Base-by-base conservation (phyloP, 2,797 vertebrate genomes). In the Cuniculus paca region DNA sequence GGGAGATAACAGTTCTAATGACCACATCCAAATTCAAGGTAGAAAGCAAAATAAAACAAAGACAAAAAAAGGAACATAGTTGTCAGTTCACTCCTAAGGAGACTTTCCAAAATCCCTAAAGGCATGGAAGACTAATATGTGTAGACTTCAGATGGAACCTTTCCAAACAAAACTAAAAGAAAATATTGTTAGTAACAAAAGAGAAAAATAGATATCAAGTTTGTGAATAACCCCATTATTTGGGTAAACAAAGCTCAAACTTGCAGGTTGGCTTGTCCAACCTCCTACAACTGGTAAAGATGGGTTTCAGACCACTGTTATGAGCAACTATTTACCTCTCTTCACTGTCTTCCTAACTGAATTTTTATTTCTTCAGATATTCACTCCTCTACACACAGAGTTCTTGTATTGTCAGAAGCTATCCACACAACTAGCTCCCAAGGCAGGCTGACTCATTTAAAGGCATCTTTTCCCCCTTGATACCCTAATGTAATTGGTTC, bases 181-280 rank as follows among this genome's bases (percentile, higher is more conserved):
- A 61, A 42, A 2, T 52, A 54, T 65, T 86, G 17, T 81, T 94
- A 58, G 26, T 94, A 84, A 95, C 6, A 54, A 77, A 94, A 84
- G 39, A 92, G 12, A 82, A 94, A 83, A 68, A 60, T 39, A 12
- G 56, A 5, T 75, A 90, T 28, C n/a, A 90, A 70, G 19, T 81
- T 36, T 6, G 7, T 81, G 56, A 75, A 13, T 54, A 80, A 68
- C n/a, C 7, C 45, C 48, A 7, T 52, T 77, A 84, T 95, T 75
- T 77, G 63, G 24, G 61, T 94, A 90, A 92, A 58, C 31, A 92
- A 96, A 90, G 20, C 17, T 87, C 17, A 65, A 93, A 95, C 39
- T 42, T 58, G 48, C 11, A 19, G 11, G 58, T n/a, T 96, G 92
- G 61, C 14, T 86, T 91, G 52, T n/a, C 52, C 17, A n/a, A 20